Evolutionary conservation across 2,113 vertebrate species (phyloP).

Genomic region (Erythrolamprus reginae): DNA sequence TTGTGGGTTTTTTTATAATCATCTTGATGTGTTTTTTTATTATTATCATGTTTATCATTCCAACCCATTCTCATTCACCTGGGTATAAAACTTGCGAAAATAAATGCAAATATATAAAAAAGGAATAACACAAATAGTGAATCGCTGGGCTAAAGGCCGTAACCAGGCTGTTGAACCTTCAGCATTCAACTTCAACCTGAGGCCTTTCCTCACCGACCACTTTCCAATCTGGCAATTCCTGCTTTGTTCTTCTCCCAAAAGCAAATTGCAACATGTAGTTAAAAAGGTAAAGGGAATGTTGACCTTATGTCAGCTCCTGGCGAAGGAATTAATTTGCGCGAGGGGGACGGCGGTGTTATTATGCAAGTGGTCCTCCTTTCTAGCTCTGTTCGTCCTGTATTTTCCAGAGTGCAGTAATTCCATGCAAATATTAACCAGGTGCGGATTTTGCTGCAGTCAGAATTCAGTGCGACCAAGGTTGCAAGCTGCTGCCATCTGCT

Average conservation of each 20-base stretch:
- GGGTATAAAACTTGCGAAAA: background rate
- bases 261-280: background rate
- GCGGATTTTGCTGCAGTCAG: background rate
- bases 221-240: background rate
- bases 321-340: background rate
- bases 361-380: background rate
- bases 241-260: background rate
- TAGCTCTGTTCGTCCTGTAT: background rate
- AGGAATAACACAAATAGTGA: background rate
- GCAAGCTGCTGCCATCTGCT: background rate
- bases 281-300: background rate
- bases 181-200: background rate
- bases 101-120: background rate
- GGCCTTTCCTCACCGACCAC: background rate
- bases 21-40: background rate
- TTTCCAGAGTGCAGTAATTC: background rate
- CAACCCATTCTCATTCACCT: background rate
- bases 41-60: background rate
- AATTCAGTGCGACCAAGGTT: background rate
- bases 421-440: background rate
- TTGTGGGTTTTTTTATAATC: background rate
- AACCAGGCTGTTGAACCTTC: background rate
- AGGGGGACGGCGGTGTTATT: background rate
- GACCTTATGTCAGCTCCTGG: background rate
- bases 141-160: background rate